Base-by-base conservation (phyloP, 1,140 invertebrate species). In the Galendromus occidentalis region DNA sequence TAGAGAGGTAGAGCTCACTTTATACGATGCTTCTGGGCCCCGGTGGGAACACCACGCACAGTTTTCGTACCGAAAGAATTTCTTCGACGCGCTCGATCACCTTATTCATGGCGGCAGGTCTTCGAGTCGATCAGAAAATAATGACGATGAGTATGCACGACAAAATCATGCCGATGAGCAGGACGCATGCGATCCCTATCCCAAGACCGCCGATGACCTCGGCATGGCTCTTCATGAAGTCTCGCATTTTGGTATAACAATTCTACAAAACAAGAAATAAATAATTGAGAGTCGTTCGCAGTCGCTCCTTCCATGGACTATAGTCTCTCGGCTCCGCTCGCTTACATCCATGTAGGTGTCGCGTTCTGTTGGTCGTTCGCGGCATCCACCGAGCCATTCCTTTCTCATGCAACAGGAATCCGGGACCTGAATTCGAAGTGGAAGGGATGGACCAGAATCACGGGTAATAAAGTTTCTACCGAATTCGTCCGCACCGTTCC, bases 181-280 rank as follows among this genome's bases (percentile, higher is more conserved):
- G 86, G 14, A 89, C 75, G 68, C 84, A 79, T 6, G 87, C 85
- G 47, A 89, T 84, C 25, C 82, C 80, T 51, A 91, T 82, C 1
- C 86, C 87, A n/a, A 84, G 82, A 22, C 81, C 83, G 42, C 86
- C 88, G 64, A 91, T 80, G 44, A 86, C 80, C 1, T 83, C 80
- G 0, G 87, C 86, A 72, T 89, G 84, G 67, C 83, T 80, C 66
- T 85, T 80, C 69, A 90, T 80, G 70, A 84, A 85, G 28, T 80
- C 76, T 64, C 80, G 80, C 7, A 84, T 82, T 64, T 81, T 79
- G 65, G 81, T 78, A 17, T 85, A 76, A 72, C 87, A 90, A 18
- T 86, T 87, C 70, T 71, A 45, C 12, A 69, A 64, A 44, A 42
- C 66, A 39, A 6, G 33, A 39, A 9, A 39, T 39, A 39, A 39